A percentile compares a stretch with the other conserved stretches of the same genome.
Evolutionary conservation across 2,888 invertebrate genomes (phyloP).

Genomic region (Seira ritae): DNA sequence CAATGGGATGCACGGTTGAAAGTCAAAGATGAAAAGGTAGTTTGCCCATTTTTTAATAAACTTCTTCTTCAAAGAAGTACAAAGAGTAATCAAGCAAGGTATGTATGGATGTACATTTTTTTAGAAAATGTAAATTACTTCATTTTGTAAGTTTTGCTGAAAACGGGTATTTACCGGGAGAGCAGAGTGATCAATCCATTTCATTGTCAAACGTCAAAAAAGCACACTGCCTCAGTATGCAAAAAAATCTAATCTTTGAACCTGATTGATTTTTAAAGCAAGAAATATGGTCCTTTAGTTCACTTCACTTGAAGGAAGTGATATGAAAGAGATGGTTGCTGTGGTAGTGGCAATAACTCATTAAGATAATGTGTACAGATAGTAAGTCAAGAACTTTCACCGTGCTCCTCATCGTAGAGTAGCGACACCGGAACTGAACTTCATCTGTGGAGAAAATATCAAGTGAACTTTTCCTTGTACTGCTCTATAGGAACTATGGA

Average conservation of each 20-base stretch:
- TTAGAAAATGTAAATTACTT: conserved; percentile 10
- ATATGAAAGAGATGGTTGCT: neutral
- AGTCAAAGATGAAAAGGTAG: conserved; percentile 9
- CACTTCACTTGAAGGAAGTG: neutral
- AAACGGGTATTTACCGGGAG: conserved; percentile 4
- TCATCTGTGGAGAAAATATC: conserved; percentile 6
- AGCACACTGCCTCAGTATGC: neutral
- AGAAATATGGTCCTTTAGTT: neutral
- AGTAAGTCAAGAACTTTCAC: conserved; percentile 7
- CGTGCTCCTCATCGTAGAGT: neutral
- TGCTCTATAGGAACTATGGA: too few species aligned
- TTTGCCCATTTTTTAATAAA: neutral
- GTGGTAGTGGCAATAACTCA: conserved; percentile 27
- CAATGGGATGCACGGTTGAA: too few species aligned
- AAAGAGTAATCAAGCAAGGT: neutral
- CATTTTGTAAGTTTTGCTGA: conserved; percentile 14
- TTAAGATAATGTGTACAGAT: conserved; percentile 24
- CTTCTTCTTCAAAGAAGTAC: neutral
- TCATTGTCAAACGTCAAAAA: conserved; percentile 19
- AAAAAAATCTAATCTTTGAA: neutral
- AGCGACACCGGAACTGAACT: neutral
- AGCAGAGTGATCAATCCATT: conserved; percentile 50
- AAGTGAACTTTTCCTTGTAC: neutral
- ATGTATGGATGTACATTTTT: neutral
- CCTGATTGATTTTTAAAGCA: neutral